Conservation (phyloP, 2,797 vertebrate genomes). For the Sciurus vulgaris region DNA sequence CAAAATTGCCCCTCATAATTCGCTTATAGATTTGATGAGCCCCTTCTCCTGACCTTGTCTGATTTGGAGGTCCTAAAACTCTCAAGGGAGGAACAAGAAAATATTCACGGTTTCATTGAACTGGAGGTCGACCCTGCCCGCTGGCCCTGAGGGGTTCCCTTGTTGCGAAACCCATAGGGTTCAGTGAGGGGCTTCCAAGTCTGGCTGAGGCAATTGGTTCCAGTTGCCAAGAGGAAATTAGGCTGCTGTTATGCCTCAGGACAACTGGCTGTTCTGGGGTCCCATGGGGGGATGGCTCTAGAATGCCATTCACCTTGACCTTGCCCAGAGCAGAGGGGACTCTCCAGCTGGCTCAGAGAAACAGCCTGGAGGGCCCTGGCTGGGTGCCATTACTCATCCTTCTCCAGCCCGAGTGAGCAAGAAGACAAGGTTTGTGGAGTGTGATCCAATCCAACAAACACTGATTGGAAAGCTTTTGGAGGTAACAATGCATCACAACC, state of each 20-base stretch:
- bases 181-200: not conserved
- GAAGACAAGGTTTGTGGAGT: constrained; percentile 2
- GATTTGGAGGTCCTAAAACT: not conserved
- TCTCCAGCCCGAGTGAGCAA: not conserved
- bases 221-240: not conserved
- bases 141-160: not conserved
- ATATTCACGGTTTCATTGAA: not conserved
- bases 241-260: not conserved
- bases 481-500: not conserved
- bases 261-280: not conserved
- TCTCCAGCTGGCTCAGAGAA: not conserved
- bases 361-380: not conserved
- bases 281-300: not conserved
- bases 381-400: not conserved
- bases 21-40: not conserved
- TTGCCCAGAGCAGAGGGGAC: not conserved
- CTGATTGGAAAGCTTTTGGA: constrained; percentile 35
- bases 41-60: not conserved
- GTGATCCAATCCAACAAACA: not conserved
- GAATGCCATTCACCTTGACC: not conserved
- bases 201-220: not conserved
- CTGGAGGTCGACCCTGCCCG: not conserved
- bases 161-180: not conserved
- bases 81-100: not conserved
- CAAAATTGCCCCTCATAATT: not conserved